phyloP scores from a whole-genome alignment of 2,113 vertebrate genomes.

The Thunnus thynnus region DNA sequence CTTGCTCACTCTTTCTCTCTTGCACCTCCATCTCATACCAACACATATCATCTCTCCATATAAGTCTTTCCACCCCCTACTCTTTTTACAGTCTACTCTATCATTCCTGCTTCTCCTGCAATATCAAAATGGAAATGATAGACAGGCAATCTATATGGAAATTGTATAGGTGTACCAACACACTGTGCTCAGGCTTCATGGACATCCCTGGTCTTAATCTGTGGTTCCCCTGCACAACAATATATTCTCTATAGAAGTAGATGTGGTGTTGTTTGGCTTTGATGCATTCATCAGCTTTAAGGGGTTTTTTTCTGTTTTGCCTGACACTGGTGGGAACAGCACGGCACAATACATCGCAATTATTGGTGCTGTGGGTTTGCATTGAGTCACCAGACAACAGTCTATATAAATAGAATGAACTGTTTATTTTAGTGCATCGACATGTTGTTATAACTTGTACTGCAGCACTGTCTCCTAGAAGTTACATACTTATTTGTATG shows the following conservation, averaged over 20 bases:
- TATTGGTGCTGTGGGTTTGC: constrained; percentile 1
- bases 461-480: too few relatives aligned
- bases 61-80: constrained; percentile 5
- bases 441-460: background rate
- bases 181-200: constrained; percentile 47
- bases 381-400: constrained; percentile 5
- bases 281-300: constrained; percentile 50
- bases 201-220: constrained; percentile 58
- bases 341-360: constrained; percentile 7
- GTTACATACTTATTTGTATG: too few relatives aligned
- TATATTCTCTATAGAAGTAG: constrained; percentile 43
- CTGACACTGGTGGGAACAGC: constrained; percentile 18
- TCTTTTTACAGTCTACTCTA: constrained; percentile 49
- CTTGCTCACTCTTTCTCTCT: background rate
- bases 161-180: constrained; percentile 70
- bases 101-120: constrained; percentile 57
- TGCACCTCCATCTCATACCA: background rate
- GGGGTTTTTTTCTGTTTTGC: background rate
- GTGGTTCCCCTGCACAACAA: constrained; percentile 29
- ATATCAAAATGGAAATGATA: constrained; percentile 84
- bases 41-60: constrained; percentile 28
- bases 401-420: constrained; percentile 2
- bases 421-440: background rate
- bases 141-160: constrained; percentile 86
- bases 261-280: constrained; percentile 32